Evolutionary conservation across 2,113 vertebrate genomes (phyloP), one percentile per base, ranked within the genome.

Genomic region (Monopterus albus): DNA sequence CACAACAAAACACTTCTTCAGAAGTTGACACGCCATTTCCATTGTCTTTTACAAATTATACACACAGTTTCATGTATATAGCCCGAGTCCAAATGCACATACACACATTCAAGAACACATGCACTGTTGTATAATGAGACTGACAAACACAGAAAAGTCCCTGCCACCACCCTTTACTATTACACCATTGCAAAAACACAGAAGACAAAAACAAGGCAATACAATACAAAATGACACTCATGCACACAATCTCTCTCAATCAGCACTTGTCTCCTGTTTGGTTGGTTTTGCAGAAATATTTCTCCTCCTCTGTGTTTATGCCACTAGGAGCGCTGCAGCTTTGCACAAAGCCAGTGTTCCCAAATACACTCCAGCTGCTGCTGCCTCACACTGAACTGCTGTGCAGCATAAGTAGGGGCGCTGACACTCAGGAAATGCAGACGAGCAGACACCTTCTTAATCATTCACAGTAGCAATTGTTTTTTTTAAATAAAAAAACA

Each of bases 271-370:
- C 43, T 62, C 52, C 29, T 73, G 72, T 65, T 73, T 83, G 26
- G 26, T 62, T 68, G 33, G 17, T 62, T 80, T 80, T 73, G 52
- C 59, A 79, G 42, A 77, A 71, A 40, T 60, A 43, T 53, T 18
- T 36, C 31, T 0, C 13, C 21, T 33, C 7, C 63, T 79, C 69
- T 49, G 10, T 18, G 14, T 68, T 43, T 69, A 29, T 17, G 56
- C 88, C 91, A 89, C 85, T 86, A 71, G 91, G 77, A 40, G 83
- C 23, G 89, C 91, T 90, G 85, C 85, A 84, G 89, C 87, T 86
- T 83, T 74, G 85, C 88, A 83, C 14, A 89, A 85, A 78, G 67
- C 5, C 53, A 60, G 56, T 5, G 1, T 52, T 57, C 36, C 14
- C 18, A 66, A 73, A 77, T 72, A 51, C 49, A 15, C 69, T 47